A percentile compares a stretch with the other conserved stretches of the same genome.
Conservation (phyloP, 2,888 invertebrate species). For the Clostera curtula region DNA sequence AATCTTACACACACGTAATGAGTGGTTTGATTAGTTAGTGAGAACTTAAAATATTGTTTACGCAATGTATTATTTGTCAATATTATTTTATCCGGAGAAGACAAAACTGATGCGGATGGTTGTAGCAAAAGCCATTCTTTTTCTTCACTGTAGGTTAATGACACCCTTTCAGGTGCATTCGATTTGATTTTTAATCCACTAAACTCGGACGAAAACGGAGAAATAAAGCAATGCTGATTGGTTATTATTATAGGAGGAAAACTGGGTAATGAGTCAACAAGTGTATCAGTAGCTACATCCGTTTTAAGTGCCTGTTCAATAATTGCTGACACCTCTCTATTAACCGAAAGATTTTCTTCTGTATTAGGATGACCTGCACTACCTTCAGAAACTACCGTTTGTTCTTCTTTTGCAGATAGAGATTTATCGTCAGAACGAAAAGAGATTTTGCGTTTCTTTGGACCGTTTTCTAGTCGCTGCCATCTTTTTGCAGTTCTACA, state of each 20-base stretch:
- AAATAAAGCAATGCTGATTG: slow-evolving; percentile 43
- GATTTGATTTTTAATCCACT: slow-evolving; percentile 21
- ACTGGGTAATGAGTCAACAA: slow-evolving; percentile 10
- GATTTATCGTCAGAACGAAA: slow-evolving; percentile 5
- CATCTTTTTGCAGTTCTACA: slow-evolving; percentile 45
- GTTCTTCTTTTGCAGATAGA: slow-evolving; percentile 1
- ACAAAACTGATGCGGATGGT: slow-evolving; percentile 27
- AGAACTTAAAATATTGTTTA: slow-evolving; percentile 39
- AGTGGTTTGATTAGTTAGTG: slow-evolving; percentile 35
- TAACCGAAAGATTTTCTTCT: slow-evolving; percentile 22
- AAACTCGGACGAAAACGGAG: slow-evolving; percentile 29
- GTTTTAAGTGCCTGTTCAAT: slow-evolving; percentile 8
- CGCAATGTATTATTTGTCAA: slow-evolving; percentile 24
- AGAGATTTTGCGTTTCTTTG: slow-evolving; percentile 11
- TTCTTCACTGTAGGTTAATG: slow-evolving; percentile 8
- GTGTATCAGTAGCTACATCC: slow-evolving; percentile 17
- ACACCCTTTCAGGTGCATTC: slow-evolving; percentile 3
- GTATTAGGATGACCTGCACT: slow-evolving; percentile 38
- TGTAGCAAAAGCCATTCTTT: slow-evolving; percentile 25
- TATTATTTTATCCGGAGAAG: slow-evolving; percentile 32
- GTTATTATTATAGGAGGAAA: slow-evolving; percentile 33
- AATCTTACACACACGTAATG: slow-evolving; percentile 40
- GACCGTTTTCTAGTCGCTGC: slow-evolving; percentile 23
- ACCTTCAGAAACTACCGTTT: slow-evolving; percentile 10
- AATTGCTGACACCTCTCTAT: not conserved